Evolutionary conservation across 2,113 vertebrate species (phyloP).

Genomic region (Ceyx margarethae): DNA sequence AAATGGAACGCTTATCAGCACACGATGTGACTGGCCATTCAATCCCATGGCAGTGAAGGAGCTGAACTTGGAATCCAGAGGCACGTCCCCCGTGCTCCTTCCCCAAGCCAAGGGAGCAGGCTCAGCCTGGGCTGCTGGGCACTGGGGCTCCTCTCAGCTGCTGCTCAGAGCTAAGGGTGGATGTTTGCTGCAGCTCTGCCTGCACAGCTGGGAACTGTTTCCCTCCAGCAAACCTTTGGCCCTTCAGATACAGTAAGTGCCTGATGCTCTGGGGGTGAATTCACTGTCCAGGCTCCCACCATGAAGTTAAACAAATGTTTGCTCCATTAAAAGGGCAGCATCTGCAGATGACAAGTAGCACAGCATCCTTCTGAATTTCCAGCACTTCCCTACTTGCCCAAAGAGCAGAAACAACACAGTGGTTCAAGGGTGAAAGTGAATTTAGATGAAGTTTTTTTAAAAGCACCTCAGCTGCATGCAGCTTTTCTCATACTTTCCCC

Average conservation of each 20-base stretch:
- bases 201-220: not conserved
- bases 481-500: not conserved
- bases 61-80: not conserved
- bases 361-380: not conserved
- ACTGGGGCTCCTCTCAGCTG: not conserved
- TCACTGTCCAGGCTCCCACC: not conserved
- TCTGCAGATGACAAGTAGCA: not conserved
- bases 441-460: not conserved
- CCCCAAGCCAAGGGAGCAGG: not conserved
- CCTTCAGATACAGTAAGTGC: not conserved
- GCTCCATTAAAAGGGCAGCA: not conserved
- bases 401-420: not conserved
- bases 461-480: not conserved
- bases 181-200: not conserved
- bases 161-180: not conserved
- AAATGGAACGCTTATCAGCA: not conserved
- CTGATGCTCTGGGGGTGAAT: not conserved
- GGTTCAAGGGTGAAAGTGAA: not conserved
- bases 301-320: not conserved
- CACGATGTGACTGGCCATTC: not conserved
- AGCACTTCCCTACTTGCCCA: not conserved
- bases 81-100: not conserved
- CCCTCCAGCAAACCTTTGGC: not conserved
- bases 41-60: not conserved
- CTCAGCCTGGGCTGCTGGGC: not conserved